Evolutionary conservation across 2,888 invertebrate genomes (phyloP), one percentile per base, ranked within the genome.

Genomic region (Bimastos eiseni): DNA sequence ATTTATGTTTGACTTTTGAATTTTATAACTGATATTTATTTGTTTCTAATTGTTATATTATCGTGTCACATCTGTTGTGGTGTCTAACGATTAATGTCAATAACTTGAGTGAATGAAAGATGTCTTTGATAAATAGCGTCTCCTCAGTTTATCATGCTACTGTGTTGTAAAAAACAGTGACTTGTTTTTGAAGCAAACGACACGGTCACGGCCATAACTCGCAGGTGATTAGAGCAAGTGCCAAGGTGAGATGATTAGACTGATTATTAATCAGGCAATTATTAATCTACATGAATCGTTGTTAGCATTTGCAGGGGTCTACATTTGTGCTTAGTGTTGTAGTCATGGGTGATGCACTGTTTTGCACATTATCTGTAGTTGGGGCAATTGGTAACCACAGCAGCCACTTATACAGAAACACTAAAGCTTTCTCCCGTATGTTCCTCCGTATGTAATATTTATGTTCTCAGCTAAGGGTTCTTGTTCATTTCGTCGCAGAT

Each of bases 201-300:
- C 70, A 70, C n/a, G 70, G 70, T n/a, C 70, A 70, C n/a, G 70
- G 70, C 30, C 70, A 70, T n/a, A 70, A 70, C 70, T 70, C 70
- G 11, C 70, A 70, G 13, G 70, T 70, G 70, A n/a, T 70, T n/a
- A 70, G 70, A 70, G 30, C 70, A 70, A 70, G 70, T 17, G 70
- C 70, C 8, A 30, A 70, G 70, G 70, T 70, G 8, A n/a, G 70
- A n/a, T 70, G 70, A 70, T 49, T 49, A 49, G 49, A 49, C 49
- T 70, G n/a, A 70, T 70, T 70, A n/a, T n/a, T 70, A 70, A 70
- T 70, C n/a, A 70, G 13, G 70, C n/a, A 11, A 70, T 70, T 70
- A 70, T 2, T 70, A 70, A n/a, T 70, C 70, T 70, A 6, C 30
- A 30, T 70, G 70, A 30, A n/a, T 70, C 11, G 70, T 6, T 70